phyloP scores from a whole-genome alignment of 1,140 invertebrate genomes.

The Marisa cornuarietis region DNA sequence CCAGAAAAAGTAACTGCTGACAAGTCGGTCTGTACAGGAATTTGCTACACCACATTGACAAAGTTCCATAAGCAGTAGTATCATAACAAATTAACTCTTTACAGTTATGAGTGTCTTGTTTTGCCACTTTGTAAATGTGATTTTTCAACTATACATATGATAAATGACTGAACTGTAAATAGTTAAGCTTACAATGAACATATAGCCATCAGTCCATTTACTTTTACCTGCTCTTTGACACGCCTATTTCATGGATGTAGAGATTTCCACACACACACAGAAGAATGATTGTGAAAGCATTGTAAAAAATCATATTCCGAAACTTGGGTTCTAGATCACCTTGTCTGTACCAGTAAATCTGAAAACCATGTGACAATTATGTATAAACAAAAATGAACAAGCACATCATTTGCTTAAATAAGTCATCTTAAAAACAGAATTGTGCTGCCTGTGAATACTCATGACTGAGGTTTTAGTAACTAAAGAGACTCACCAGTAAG shows the following conservation, averaged over 20 bases:
- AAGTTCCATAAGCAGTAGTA: no score
- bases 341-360: slow-evolving; percentile 69
- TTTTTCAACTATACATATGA: no score
- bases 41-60: no score
- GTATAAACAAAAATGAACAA: not conserved
- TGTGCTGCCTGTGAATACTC: not conserved
- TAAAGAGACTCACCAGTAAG: slow-evolving; percentile 48
- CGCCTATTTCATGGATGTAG: slow-evolving; percentile 53
- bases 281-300: slow-evolving; percentile 65
- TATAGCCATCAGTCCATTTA: no score
- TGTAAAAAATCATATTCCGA: slow-evolving; percentile 65
- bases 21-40: no score
- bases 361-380: slow-evolving; percentile 36
- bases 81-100: no score
- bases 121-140: no score
- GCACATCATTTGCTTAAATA: not conserved
- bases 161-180: no score
- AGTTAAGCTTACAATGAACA: no score
- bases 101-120: no score
- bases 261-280: slow-evolving; percentile 66
- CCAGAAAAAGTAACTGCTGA: no score
- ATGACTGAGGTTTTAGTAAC: not conserved
- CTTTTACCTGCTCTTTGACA: not conserved
- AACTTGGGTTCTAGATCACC: slow-evolving; percentile 68
- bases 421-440: not conserved